phyloP scores from a whole-genome alignment of 2,888 invertebrate genomes.

The Tachina grossa region DNA sequence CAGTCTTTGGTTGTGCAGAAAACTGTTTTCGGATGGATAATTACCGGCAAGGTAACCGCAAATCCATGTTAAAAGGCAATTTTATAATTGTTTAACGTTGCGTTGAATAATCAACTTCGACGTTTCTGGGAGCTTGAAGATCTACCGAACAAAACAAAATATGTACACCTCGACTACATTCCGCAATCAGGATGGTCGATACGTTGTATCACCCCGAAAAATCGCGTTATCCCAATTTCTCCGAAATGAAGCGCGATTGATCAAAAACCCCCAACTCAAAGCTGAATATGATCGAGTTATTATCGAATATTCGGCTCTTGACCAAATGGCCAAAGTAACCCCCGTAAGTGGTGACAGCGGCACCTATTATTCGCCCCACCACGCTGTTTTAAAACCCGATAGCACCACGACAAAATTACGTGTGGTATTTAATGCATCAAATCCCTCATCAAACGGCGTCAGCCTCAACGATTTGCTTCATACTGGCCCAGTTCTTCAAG shows the following conservation, averaged over 20 bases:
- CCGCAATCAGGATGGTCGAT: too few species aligned
- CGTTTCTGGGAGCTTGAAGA: conserved; percentile 12
- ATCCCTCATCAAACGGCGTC: too few species aligned
- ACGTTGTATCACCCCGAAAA: not conserved
- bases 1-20: not conserved
- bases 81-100: not conserved
- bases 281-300: conserved; percentile 14
- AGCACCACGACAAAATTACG: too few species aligned
- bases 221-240: conserved; percentile 1
- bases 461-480: not conserved
- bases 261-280: conserved; percentile 19
- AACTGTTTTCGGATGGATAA: not conserved
- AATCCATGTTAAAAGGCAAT: not conserved
- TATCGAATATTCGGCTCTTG: not conserved
- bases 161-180: too few species aligned
- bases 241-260: not conserved
- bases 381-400: too few species aligned
- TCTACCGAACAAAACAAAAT: not conserved
- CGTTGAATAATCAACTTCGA: not conserved
- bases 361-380: too few species aligned
- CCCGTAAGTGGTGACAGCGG: too few species aligned
- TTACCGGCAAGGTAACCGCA: not conserved
- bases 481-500: too few species aligned
- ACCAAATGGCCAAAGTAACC: too few species aligned
- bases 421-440: too few species aligned